Evolutionary conservation across 2,113 vertebrate species (phyloP).

Genomic region (Indicator maculatus): DNA sequence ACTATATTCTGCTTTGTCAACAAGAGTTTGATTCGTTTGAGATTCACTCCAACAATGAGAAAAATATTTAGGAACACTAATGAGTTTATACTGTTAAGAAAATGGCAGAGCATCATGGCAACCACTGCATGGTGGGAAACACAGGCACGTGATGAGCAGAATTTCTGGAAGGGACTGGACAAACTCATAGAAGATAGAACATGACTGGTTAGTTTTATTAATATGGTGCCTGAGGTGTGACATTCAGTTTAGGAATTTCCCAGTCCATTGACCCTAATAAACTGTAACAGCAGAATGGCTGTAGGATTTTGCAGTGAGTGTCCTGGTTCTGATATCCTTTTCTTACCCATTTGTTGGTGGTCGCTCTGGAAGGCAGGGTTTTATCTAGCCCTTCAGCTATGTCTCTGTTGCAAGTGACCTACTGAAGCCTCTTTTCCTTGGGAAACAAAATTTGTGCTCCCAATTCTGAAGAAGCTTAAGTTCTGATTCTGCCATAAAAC

Average conservation of each 20-base stretch:
- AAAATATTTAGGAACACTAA: neutral
- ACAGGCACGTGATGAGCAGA: neutral
- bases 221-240: neutral
- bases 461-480: neutral
- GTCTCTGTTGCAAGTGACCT: neutral
- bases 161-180: neutral
- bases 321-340: neutral
- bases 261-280: neutral
- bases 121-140: neutral
- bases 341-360: neutral
- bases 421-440: neutral
- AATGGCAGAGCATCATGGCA: neutral
- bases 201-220: neutral
- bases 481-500: neutral
- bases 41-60: neutral
- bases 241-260: accelerated
- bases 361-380: neutral
- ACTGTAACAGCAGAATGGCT: neutral
- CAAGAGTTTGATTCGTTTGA: neutral
- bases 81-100: neutral
- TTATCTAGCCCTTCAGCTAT: neutral
- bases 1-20: neutral
- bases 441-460: neutral
- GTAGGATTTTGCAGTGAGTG: neutral
- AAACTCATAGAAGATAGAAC: neutral